Conservation (phyloP, 2,888 invertebrate species). For the Tipula helvola region DNA sequence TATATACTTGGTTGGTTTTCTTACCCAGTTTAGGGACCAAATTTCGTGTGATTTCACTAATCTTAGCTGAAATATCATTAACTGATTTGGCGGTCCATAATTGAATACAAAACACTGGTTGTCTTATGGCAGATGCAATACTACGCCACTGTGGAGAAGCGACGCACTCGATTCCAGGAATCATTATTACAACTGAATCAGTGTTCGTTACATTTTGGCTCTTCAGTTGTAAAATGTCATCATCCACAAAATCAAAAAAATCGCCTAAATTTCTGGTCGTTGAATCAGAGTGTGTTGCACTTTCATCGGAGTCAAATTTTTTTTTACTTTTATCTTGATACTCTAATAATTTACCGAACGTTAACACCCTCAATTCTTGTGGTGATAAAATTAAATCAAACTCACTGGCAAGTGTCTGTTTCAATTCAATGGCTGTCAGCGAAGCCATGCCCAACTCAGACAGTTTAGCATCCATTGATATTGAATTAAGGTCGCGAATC, state of each 20-base stretch:
- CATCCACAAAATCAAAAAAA: conserved; percentile 36
- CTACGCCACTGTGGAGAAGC: conserved; percentile 36
- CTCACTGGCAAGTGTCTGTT: conserved; percentile 79
- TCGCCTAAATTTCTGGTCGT: conserved; percentile 49
- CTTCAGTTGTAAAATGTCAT: conserved; percentile 42
- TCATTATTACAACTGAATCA: conserved; percentile 36
- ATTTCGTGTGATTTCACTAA: neutral
- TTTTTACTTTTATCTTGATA: conserved; percentile 23
- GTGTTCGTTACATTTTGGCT: conserved; percentile 27
- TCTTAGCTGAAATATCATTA: conserved; percentile 19
- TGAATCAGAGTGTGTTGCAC: conserved; percentile 26
- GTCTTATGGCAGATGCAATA: conserved; percentile 24
- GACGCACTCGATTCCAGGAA: conserved; percentile 58
- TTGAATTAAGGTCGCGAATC: conserved; percentile 53
- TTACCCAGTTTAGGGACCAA: conserved; percentile 20
- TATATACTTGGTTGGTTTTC: conserved; percentile 48
- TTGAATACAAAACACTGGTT: conserved; percentile 26
- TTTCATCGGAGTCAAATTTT: conserved; percentile 32
- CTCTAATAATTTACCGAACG: conserved; percentile 42
- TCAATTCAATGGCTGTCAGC: conserved; percentile 93
- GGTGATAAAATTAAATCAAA: conserved; percentile 77
- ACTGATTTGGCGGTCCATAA: conserved; percentile 24
- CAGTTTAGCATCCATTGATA: conserved; percentile 57
- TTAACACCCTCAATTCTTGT: conserved; percentile 71
- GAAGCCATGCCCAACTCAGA: conserved; percentile 95